These are phyloP conservation scores for Onychorhynchus coronatus DNA, from an alignment of 2,113 vertebrate species.

Conservation along the genomic window DNA sequence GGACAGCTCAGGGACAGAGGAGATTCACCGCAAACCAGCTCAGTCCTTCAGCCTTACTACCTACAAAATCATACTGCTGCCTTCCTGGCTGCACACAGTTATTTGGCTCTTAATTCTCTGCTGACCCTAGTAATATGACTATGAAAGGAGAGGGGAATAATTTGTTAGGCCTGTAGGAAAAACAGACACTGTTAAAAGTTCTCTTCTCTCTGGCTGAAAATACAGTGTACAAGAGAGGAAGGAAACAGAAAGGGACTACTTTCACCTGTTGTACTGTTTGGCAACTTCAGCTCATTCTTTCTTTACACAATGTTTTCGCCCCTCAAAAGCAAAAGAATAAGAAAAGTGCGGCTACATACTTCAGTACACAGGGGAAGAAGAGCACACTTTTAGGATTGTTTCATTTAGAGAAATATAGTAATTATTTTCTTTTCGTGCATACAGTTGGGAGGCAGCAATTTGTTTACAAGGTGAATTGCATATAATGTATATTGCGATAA, in stretches of 20 bases:
- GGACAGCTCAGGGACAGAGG: neutral
- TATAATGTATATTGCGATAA: neutral
- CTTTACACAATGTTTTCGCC: neutral
- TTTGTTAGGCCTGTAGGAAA: neutral
- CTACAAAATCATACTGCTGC: neutral
- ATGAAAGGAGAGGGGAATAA: fast-evolving
- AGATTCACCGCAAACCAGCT: neutral
- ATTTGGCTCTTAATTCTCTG: neutral
- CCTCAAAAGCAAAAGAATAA: neutral
- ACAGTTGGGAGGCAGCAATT: neutral
- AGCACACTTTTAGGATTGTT: neutral
- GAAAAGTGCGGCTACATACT: neutral
- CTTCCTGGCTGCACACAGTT: neutral
- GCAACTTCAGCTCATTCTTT: neutral
- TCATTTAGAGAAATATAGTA: neutral
- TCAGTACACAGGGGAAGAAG: neutral
- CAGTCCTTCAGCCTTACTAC: neutral
- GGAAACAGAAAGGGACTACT: neutral
- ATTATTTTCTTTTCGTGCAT: neutral
- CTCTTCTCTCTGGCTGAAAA: neutral
- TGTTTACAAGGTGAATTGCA: neutral
- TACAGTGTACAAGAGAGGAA: neutral
- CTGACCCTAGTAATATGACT: neutral
- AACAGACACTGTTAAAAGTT: neutral
- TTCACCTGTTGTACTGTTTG: neutral